Evolutionary conservation across 1,140 invertebrate species (phyloP), one percentile per base, ranked within the genome.

Genomic region (Archegozetes longisetosus): DNA sequence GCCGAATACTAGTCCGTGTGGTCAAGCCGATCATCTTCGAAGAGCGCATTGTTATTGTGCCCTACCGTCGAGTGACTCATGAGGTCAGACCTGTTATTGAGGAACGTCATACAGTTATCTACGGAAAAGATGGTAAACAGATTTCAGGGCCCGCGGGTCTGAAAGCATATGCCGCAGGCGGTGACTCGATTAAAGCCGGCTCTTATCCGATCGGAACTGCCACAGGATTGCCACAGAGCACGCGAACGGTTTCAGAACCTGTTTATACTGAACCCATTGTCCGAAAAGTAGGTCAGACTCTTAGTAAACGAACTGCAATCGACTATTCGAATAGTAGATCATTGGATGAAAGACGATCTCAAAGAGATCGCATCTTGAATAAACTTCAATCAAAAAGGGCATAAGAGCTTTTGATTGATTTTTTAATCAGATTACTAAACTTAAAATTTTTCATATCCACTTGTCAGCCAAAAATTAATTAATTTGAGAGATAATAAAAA

Each of bases 21-120:
- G 57, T 58, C 3, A 58, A 58, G 47, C 57, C 57, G 2, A 58
- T 58, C 57, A 58, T 58, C n/a, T 58, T 58, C 24, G 57, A 58
- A 23, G 57, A 58, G 25, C 47, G 57, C n/a, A 58, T 58, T 23
- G 57, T 58, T 47, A 58, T 58, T 24, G 57, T 58, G 48, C 57
- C 57, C 49, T 58, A 58, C 23, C 57, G 57, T 49, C 25, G 57
- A 58, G 57, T 58, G 3, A 58, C 57, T 20, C 57, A 58, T 23
- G 57, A 58, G 26, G n/a, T 58, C 13, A 40, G 57, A 4, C 57
- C 57, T 2, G 57, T 58, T 9, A 58, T 58, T 26, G 57, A 58
- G 40, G 57, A 58, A 46, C 24, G 57, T 23, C 57, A 58, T 40
- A 58, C 57, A 14, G 57, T 58, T 27, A 58, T 58, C 57, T 58